Conservation (phyloP, 1,140 invertebrate species). For the Cyclina sinensis region DNA sequence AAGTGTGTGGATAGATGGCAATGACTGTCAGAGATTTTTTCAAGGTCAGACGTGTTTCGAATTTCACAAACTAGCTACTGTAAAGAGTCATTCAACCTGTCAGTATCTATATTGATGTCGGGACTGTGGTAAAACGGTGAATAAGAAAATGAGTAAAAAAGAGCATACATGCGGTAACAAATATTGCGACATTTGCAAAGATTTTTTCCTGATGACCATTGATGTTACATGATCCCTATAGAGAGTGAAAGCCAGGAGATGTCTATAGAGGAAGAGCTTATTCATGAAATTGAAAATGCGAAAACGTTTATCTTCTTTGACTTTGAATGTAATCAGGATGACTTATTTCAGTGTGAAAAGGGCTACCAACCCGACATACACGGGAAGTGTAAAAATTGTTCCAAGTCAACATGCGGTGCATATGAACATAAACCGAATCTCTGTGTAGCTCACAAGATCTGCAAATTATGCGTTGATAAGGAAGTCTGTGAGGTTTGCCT, state of each 20-base stretch:
- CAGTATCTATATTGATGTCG: neutral
- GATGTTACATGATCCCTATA: constrained; percentile 35
- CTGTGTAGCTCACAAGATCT: constrained; percentile 14
- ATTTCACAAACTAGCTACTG: neutral
- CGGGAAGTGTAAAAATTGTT: constrained; percentile 4
- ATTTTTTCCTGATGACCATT: constrained; percentile 36
- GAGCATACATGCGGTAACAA: constrained; percentile 61
- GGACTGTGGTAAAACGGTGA: constrained; percentile 7
- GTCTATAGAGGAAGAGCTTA: constrained; percentile 31
- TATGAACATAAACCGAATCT: constrained; percentile 15
- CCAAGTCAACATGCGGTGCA: constrained; percentile 1
- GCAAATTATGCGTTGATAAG: neutral
- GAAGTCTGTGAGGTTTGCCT: neutral
- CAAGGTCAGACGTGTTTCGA: neutral
- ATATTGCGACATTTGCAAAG: constrained; percentile 64
- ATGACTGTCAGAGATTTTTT: constrained; percentile 19
- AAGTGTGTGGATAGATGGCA: neutral
- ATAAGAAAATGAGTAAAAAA: constrained; percentile 43
- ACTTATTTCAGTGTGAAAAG: neutral
- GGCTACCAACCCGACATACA: constrained; percentile 14
- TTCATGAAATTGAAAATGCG: neutral
- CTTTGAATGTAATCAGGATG: constrained; percentile 42
- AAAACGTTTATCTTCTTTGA: constrained; percentile 40
- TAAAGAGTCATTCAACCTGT: constrained; percentile 24
- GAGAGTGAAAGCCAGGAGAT: neutral